Evolutionary conservation across 2,797 vertebrate species (phyloP).

Genomic region (Pseudochirops cupreus): DNA sequence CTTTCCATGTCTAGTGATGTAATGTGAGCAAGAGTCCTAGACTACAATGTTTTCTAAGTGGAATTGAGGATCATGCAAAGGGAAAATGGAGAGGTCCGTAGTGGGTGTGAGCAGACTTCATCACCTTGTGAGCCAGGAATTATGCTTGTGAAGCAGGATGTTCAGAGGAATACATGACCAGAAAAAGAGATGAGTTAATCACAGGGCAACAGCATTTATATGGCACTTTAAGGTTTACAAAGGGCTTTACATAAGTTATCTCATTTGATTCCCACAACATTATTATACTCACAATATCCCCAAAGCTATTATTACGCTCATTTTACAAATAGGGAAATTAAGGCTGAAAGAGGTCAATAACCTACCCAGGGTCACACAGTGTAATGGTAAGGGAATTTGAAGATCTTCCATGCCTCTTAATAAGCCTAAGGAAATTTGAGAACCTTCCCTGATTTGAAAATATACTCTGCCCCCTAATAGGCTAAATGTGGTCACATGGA

Average conservation of each 20-base stretch:
- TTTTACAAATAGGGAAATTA: neutral
- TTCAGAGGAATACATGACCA: neutral
- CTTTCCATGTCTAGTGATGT: neutral
- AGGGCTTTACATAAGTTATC: neutral
- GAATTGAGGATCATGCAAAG: neutral
- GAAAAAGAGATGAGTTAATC: neutral
- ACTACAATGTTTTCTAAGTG: neutral
- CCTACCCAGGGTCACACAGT: neutral
- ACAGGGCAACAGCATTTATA: neutral
- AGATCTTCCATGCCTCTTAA: too few species aligned
- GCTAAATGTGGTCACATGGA: too few species aligned
- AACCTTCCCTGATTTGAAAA: too few species aligned
- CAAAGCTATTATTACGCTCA: neutral
- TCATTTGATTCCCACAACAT: neutral
- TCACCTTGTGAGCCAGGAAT: neutral
- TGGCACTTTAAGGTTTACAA: neutral
- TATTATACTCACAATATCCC: neutral
- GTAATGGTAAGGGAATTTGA: too few species aligned
- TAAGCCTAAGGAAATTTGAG: too few species aligned
- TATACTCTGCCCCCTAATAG: too few species aligned
- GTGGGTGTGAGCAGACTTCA: neutral
- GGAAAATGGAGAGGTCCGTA: neutral
- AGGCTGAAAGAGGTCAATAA: neutral
- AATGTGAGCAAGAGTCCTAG: neutral
- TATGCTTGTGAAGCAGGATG: neutral